Evolutionary conservation across 64 coral and sea anemone genomes (phyloP), one percentile per base, ranked within the genome.

Genomic region (Astreopora myriophthalma): DNA sequence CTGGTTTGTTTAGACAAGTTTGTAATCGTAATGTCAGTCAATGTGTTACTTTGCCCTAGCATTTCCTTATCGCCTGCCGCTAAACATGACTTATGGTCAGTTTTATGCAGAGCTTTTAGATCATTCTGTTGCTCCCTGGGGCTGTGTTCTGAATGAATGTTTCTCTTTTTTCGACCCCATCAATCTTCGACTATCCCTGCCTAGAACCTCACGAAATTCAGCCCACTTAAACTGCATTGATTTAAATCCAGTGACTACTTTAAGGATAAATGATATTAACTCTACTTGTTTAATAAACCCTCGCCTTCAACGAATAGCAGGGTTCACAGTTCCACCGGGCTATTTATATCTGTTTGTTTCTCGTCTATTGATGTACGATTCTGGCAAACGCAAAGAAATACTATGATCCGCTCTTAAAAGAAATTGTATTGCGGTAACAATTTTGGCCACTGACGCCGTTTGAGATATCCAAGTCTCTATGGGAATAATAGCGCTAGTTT

Each of bases 1-100:
- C 77, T 60, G 34, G 77, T 80, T 80, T 80, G 77, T 83, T 64
- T 83, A 83, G 55, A 64, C 52, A 83, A 83, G 57, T 6, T 32
- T 38, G 22, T 65, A 34, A 83, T 83, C 79, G 20, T 83, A 37
- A 34, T 63, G 79, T 83, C 55, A 66, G 52, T 63, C 27, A 81
- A 60, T 27, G 30, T 34, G 49, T 83, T 83, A 64, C 33, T 31
- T 63, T 34, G 55, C 61, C 57, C 22, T 63, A 25, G n/a, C 31
- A n/a, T 64, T 63, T 20, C 32, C 32, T 83, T 37, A 35, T 83
- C 52, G 65, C 20, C 77, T 34, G 34, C 57, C 31, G 79, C 29
- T 83, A 27, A 65, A 83, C 16, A 64, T 57, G 28, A 83, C 51
- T 13, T 55, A 55, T 16, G 51, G 12, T 83, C 14, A 30, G 31